Evolutionary conservation across 2,888 invertebrate genomes (phyloP), one percentile per base, ranked within the genome.

Genomic region (Meiosimyza platycephala): DNA sequence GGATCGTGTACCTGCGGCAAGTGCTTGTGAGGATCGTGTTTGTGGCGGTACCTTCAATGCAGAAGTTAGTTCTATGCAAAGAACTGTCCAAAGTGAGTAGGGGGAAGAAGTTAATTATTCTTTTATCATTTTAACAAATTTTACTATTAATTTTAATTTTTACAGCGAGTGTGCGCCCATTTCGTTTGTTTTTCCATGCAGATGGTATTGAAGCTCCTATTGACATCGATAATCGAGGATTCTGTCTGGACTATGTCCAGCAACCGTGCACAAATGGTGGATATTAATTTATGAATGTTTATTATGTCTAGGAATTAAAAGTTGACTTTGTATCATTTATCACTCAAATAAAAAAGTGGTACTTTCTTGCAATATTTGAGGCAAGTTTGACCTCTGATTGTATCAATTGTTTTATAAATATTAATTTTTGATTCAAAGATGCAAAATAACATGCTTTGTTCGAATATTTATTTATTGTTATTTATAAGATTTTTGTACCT

Each of bases 191-290:
- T 83, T 94, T 93, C 78, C 95, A 95, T 79, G 91, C 94, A 0
- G 94, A 95, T 85, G 91, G 91, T 74, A 89, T 91, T 0, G 95
- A 95, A 83, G 92, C 93, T 0, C 95, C 94, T 0, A 89, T 90
- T 6, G 94, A 95, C 80, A 86, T 91, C 0, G 93, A 91, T 60
- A 95, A 95, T 84, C 89, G 93, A 79, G 95, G 95, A 1, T 95
- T 95, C 82, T 95, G 95, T 78, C 87, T 95, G 7, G 94, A 94
- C 85, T 95, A 93, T 80, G 90, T 95, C 6, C 95, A 95, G 82
- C 95, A 95, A 80, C 95, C 95, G 0, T 95, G 95, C 83, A 94
- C 94, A 12, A 94, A 92, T 80, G 86, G 86, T 0, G 40, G 48
- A 2, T 71, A 71, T 48, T 71, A 71, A 47, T 18, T 9, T n/a